A percentile compares a stretch with the other conserved stretches of the same genome.
These are phyloP conservation scores for Chrysaora quinquecirrha DNA, from an alignment of 30 jellyfish, hydroid and myxozoan species.

Conservation along the genomic window DNA sequence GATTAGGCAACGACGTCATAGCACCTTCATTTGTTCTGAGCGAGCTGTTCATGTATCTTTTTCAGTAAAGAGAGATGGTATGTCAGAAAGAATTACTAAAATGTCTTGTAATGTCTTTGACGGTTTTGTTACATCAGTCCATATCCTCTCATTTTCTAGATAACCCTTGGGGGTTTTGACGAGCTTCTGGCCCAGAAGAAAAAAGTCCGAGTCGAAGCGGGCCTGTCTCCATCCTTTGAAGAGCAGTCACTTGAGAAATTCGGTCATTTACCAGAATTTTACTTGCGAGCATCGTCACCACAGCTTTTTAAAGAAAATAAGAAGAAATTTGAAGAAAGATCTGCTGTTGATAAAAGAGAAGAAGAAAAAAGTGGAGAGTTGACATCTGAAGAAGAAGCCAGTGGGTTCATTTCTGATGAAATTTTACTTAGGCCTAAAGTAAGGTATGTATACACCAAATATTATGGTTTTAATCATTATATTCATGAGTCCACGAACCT, in stretches of 20 bases:
- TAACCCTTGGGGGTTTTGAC: slow-evolving; percentile 96
- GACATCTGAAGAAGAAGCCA: slow-evolving; percentile 79
- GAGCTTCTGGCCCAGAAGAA: slow-evolving; percentile 69
- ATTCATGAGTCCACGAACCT: too few species aligned
- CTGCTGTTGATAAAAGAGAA: slow-evolving; percentile 56
- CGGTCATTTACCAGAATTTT: slow-evolving; percentile 74
- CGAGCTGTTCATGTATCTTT: too few species aligned
- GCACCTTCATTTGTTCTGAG: too few species aligned
- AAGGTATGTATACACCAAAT: slow-evolving; percentile 81
- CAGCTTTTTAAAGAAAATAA: slow-evolving; percentile 59
- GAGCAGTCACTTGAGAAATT: slow-evolving; percentile 58
- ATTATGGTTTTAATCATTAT: too few species aligned
- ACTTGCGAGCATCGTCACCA: slow-evolving; percentile 95
- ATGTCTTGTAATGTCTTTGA: too few species aligned
- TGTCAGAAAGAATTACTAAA: too few species aligned
- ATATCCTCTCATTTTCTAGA: too few species aligned
- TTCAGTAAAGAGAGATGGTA: too few species aligned
- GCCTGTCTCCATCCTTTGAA: slow-evolving; percentile 90
- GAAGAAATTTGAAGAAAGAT: slow-evolving; percentile 57
- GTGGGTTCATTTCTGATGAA: slow-evolving; percentile 61
- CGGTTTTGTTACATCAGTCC: too few species aligned
- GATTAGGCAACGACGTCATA: too few species aligned
- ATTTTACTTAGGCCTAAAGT: slow-evolving; percentile 93
- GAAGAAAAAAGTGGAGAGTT: slow-evolving; percentile 64
- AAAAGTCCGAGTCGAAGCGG: slow-evolving; percentile 80